Base-by-base conservation (phyloP, 2,888 invertebrate genomes). In the Folsomia manolachei region DNA sequence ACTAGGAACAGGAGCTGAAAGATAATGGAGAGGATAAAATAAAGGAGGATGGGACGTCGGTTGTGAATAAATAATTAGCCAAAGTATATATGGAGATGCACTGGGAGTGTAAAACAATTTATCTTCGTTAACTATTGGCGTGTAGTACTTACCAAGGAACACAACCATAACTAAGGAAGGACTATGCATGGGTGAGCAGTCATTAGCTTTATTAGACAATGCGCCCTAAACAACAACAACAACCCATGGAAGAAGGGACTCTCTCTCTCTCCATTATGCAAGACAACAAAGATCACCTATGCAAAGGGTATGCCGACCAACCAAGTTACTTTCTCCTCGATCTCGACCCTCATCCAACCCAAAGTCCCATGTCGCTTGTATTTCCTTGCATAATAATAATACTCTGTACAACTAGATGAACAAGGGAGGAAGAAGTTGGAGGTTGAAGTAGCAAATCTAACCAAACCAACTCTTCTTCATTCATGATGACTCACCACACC, bases 11-110 rank as follows among this genome's bases (percentile, higher is more conserved):
- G 60, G 19, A 60, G 60, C 60, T 60, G 19, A 23, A n/a, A 60
- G 19, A 21, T 63, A 56, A 56, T 56, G 56, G 56, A 56, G 56
- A 56, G 56, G 39, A 39, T 39, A 39, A 39, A 39, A 14, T 39
- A n/a, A n/a, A 39, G 39, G 39, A 39, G 39, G 39, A 39, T 9
- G n/a, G 7, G 39, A 63, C 25, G 25, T n/a, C 21, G 61, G 69
- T 77, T 74, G 72, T 78, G 77, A 79, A 79, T 79, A 79, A 79
- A 79, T 79, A 78, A 79, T 79, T 79, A 80, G 78, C 74, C 71
- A 69, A 73, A n/a, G n/a, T n/a, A n/a, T n/a, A 72, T 74, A 75
- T 75, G 73, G 74, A 78, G 73, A 75, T 77, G 73, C 73, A 73
- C 67, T 72, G 75, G 74, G 75, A 79, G 74, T 75, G 78, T 77